These are phyloP conservation scores for Montipora capitata DNA, from an alignment of 92 coral and sea anemone genomes.

Conservation along the genomic window DNA sequence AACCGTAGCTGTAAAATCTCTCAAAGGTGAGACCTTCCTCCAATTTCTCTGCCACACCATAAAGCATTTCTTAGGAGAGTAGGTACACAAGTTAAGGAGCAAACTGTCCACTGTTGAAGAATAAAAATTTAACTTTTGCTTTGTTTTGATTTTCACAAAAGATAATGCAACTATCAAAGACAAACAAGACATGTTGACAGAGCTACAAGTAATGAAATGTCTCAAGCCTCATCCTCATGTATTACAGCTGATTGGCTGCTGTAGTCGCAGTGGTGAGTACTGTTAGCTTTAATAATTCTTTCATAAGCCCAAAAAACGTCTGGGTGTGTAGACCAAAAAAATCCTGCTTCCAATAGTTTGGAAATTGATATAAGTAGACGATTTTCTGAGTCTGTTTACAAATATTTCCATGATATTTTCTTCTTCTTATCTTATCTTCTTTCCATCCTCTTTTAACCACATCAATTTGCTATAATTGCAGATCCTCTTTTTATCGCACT, in stretches of 20 bases:
- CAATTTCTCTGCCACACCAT: background rate
- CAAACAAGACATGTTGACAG: conserved; percentile 72
- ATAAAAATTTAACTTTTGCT: too few species aligned
- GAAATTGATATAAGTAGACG: too few species aligned
- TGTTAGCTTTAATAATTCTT: too few species aligned
- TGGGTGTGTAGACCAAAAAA: too few species aligned
- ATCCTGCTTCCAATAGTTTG: too few species aligned
- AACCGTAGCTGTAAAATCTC: conserved; percentile 74
- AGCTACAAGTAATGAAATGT: conserved; percentile 72
- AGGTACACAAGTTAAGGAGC: too few species aligned
- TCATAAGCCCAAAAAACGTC: too few species aligned
- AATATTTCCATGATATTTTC: too few species aligned
- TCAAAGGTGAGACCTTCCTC: conserved; percentile 58
- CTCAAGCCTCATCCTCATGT: conserved; percentile 78
- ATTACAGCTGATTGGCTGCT: conserved; percentile 74
- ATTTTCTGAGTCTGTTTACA: too few species aligned
- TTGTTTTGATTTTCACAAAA: background rate
- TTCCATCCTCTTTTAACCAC: too few species aligned
- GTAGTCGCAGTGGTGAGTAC: conserved; percentile 34
- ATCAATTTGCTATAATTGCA: background rate
- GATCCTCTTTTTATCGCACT: conserved; percentile 22
- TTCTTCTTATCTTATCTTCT: too few species aligned
- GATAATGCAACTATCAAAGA: conserved; percentile 50
- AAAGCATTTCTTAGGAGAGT: too few species aligned
- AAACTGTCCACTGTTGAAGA: background rate